Base-by-base conservation (phyloP, 1,140 invertebrate species). In the Drosophila quadrilineata region DNA sequence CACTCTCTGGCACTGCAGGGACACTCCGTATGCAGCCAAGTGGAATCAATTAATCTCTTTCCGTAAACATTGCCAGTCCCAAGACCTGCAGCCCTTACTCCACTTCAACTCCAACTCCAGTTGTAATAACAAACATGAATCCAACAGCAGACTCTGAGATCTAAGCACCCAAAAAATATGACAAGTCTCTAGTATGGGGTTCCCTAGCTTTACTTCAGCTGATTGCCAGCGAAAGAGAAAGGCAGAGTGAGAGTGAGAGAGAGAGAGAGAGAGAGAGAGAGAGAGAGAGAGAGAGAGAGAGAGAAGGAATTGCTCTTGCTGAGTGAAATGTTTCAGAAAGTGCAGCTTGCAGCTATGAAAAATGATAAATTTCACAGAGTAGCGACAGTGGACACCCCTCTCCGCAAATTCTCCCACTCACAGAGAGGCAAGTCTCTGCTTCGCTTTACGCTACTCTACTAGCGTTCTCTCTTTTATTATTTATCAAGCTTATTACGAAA, bases 321-420 rank as follows among this genome's bases (percentile, higher is more conserved):
- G 79, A 84, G 79, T 84, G 79, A 84, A 84, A 84, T 76, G 79
- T 84, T 85, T 84, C 79, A 84, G 76, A 84, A 84, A 84, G 74
- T 84, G 79, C 79, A 84, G 79, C 79, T 79, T 82, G 76, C 76
- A 80, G 71, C 76, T 57, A 85, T 84, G 79, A 84, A 84, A 84
- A 84, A 84, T 84, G 79, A 84, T 84, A 77, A 84, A 85, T 84
- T 84, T 84, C 70, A 64, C 52, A 74, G 73, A 74, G 79, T 63
- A 71, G 74, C 53, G 56, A 56, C 59, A 69, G 59, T 69, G 49
- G 36, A 17, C 2, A 1, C n/a, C 10, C 29, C 16, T 3, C 5
- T 0, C 29, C 19, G 9, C 46, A 35, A 16, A 16, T 9, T 12
- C 22, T 2, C 3, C 17, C n/a, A 48, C 17, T 5, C 14, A 10